Evolutionary conservation across 2,888 invertebrate species (phyloP).

Genomic region (Neocrepidodera transversa): DNA sequence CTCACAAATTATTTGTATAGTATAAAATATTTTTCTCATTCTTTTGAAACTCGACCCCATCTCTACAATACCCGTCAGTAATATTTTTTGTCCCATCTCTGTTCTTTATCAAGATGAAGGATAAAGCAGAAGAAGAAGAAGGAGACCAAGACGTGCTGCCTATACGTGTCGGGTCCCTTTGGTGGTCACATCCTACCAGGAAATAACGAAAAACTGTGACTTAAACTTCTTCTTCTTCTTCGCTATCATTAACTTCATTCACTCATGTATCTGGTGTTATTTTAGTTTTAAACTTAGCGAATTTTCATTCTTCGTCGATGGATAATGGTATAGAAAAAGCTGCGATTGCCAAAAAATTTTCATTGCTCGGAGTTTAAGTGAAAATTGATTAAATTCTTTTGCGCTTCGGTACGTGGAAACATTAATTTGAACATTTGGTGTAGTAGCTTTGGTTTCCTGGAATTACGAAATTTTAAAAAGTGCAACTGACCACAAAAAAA

Average conservation of each 20-base stretch:
- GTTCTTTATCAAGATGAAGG: slow-evolving; percentile 5
- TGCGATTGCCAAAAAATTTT: neutral
- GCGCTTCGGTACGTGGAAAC: slow-evolving; percentile 9
- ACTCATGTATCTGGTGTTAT: slow-evolving; percentile 23
- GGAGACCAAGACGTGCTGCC: slow-evolving; percentile 19
- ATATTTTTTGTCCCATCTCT: slow-evolving; percentile 15
- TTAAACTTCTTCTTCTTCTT: slow-evolving; percentile 9
- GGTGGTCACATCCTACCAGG: slow-evolving; percentile 46
- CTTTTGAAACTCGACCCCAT: no score
- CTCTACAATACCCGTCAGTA: slow-evolving; percentile 4
- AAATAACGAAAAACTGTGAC: slow-evolving; percentile 34
- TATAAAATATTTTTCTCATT: no score
- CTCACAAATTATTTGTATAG: no score
- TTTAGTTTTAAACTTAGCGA: slow-evolving; percentile 12
- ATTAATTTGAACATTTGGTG: neutral
- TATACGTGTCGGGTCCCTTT: slow-evolving; percentile 35
- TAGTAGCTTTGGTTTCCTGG: slow-evolving; percentile 1
- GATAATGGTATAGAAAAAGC: neutral
- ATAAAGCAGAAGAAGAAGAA: slow-evolving; percentile 8
- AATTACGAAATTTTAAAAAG: no score
- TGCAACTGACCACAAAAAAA: no score
- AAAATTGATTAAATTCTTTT: slow-evolving; percentile 13
- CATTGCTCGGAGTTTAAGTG: slow-evolving; percentile 11
- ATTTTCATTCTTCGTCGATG: slow-evolving; percentile 15
- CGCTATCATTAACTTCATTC: slow-evolving; percentile 20